phyloP scores from a whole-genome alignment of 2,888 invertebrate genomes.

The Emesis furor region DNA sequence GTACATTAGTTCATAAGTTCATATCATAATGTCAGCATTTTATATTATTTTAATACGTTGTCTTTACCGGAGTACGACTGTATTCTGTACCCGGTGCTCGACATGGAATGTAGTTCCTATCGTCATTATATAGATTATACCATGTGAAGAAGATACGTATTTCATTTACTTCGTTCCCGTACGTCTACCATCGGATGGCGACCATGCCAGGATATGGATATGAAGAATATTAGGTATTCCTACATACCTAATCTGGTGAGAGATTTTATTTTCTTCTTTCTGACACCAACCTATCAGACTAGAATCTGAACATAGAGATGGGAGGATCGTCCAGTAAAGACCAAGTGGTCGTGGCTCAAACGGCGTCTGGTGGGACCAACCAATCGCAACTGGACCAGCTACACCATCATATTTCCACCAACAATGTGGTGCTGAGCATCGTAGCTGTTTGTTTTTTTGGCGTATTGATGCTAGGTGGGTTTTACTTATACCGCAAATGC shows the following conservation, averaged over 20 bases:
- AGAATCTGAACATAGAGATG: not conserved
- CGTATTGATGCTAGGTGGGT: not conserved
- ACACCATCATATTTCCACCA: not conserved
- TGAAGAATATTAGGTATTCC: not conserved
- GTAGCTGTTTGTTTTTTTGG: not conserved
- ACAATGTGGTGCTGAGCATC: not conserved
- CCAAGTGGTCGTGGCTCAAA: not conserved
- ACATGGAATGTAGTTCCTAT: no score
- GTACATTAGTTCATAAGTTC: no score
- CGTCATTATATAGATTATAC: no score
- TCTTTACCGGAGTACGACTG: no score
- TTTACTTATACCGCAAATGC: no score
- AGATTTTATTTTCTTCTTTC: not conserved
- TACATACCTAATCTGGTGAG: not conserved
- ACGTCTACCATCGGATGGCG: not conserved
- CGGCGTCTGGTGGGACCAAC: not conserved
- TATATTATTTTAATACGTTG: no score
- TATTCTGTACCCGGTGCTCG: no score
- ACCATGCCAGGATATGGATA: not conserved
- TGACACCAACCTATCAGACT: no score
- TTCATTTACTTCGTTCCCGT: not conserved
- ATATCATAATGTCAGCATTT: no score
- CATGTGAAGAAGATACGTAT: no score
- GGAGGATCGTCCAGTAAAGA: constrained; percentile 14
- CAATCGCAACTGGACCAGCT: not conserved